Conservation (phyloP, 2,797 vertebrate genomes). For the Linurgus olivaceus region DNA sequence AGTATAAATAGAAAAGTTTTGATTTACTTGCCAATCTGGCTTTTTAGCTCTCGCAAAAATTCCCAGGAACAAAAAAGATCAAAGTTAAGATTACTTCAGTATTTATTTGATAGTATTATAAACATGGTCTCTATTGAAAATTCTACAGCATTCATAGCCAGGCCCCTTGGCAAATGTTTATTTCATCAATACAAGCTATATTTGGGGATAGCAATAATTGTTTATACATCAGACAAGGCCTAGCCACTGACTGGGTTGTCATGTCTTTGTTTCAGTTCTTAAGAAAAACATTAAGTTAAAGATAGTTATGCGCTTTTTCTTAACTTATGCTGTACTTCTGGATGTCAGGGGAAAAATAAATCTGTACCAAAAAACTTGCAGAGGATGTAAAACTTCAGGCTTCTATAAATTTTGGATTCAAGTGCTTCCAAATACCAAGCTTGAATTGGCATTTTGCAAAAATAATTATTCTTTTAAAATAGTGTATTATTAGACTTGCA, state of each 20-base stretch:
- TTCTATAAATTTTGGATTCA: background rate
- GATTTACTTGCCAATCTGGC: slow-evolving; percentile 33
- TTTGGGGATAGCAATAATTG: background rate
- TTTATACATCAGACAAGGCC: background rate
- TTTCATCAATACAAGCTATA: background rate
- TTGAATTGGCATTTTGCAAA: background rate
- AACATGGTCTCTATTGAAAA: background rate
- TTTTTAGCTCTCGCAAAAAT: background rate
- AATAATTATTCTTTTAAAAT: background rate
- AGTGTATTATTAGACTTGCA: background rate
- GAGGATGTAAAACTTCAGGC: background rate
- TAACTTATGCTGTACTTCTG: background rate
- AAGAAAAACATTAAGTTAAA: background rate
- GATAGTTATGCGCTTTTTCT: background rate
- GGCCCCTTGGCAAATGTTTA: background rate
- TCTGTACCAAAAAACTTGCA: background rate
- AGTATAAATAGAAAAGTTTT: slow-evolving; percentile 49
- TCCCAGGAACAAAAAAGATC: background rate
- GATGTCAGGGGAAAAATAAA: background rate
- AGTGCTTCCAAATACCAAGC: background rate
- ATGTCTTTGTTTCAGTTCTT: background rate
- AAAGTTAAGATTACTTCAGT: slow-evolving; percentile 9
- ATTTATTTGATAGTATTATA: slow-evolving; percentile 2
- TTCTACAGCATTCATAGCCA: background rate
- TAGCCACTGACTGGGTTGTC: background rate